Evolutionary conservation across 1,140 invertebrate genomes (phyloP).

Genomic region (Papilio polyxenes): DNA sequence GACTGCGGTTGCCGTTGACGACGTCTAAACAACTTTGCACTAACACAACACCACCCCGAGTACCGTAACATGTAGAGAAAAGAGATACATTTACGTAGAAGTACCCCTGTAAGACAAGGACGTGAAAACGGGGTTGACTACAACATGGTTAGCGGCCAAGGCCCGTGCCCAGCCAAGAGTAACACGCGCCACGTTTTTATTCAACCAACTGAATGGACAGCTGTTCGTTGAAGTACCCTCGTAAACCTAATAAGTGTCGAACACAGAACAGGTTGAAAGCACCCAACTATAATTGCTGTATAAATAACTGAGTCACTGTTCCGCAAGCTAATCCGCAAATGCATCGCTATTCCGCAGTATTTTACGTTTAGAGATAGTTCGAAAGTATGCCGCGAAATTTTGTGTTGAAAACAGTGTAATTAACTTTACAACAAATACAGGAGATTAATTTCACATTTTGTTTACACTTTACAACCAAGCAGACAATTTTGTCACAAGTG

Average conservation of each 20-base stretch:
- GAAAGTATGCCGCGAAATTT: not conserved
- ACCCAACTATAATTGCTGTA: constrained; percentile 6
- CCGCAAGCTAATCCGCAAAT: constrained; percentile 17
- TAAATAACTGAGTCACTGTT: constrained; percentile 18
- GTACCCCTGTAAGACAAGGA: constrained; percentile 49
- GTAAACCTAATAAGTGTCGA: constrained; percentile 38
- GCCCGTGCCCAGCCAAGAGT: constrained; percentile 71
- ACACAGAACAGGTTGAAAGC: constrained; percentile 27
- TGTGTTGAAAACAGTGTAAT: not conserved
- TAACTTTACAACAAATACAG: not conserved
- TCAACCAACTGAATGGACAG: constrained; percentile 68
- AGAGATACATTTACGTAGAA: constrained; percentile 57
- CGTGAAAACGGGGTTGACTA: constrained; percentile 60
- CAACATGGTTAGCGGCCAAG: constrained; percentile 54
- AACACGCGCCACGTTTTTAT: constrained; percentile 58
- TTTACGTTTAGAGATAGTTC: not conserved
- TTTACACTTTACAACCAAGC: not conserved
- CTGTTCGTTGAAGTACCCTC: constrained; percentile 58
- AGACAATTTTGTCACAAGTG: not conserved
- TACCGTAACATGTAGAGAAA: constrained; percentile 55
- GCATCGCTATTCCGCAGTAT: not conserved
- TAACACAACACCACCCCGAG: constrained; percentile 61
- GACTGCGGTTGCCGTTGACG: constrained; percentile 75
- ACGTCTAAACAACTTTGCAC: constrained; percentile 74
- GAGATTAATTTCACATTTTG: not conserved